Evolutionary conservation across 2,797 vertebrate species (phyloP).

Genomic region (Neosalanx taihuensis): DNA sequence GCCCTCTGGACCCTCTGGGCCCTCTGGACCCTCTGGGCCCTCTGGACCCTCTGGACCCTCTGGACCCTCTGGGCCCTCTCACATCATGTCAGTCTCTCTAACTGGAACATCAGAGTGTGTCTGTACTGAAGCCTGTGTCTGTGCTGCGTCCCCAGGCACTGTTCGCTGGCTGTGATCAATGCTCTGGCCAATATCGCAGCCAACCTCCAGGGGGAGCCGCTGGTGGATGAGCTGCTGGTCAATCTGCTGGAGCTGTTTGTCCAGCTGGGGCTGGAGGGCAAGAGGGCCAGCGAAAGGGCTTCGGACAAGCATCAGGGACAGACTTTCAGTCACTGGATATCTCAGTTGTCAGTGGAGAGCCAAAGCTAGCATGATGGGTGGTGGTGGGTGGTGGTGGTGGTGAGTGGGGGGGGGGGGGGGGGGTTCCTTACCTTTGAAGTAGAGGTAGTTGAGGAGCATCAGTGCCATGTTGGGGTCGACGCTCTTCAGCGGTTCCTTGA

Average conservation of each 20-base stretch:
- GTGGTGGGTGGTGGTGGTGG: no score
- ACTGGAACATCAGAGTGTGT: not conserved
- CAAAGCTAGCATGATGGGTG: not conserved
- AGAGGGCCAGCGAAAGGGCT: slow-evolving; percentile 92
- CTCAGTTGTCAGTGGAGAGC: not conserved
- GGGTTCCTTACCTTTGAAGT: slow-evolving; percentile 93
- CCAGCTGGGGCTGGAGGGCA: slow-evolving; percentile 94
- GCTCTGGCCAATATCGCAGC: slow-evolving; percentile 96
- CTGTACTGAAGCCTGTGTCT: slow-evolving; percentile 47
- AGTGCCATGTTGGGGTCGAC: slow-evolving; percentile 83
- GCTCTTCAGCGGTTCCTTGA: slow-evolving; percentile 85
- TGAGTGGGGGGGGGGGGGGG: no score
- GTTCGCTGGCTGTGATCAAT: slow-evolving; percentile 95
- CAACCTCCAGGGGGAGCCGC: slow-evolving; percentile 92
- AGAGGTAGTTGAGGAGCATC: slow-evolving; percentile 95
- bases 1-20: no score
- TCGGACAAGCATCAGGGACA: slow-evolving; percentile 77
- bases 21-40: no score
- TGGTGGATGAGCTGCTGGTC: slow-evolving; percentile 93
- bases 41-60: not conserved
- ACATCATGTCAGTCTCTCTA: not conserved
- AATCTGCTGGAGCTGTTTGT: slow-evolving; percentile 96
- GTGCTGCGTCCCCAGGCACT: slow-evolving; percentile 76
- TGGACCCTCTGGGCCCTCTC: no score
- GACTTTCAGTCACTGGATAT: not conserved